Percentiles rank a stretch among this genome's conserved stretches.
Conservation (phyloP, 2,888 invertebrate genomes). For the Heteromurus nitidus region DNA sequence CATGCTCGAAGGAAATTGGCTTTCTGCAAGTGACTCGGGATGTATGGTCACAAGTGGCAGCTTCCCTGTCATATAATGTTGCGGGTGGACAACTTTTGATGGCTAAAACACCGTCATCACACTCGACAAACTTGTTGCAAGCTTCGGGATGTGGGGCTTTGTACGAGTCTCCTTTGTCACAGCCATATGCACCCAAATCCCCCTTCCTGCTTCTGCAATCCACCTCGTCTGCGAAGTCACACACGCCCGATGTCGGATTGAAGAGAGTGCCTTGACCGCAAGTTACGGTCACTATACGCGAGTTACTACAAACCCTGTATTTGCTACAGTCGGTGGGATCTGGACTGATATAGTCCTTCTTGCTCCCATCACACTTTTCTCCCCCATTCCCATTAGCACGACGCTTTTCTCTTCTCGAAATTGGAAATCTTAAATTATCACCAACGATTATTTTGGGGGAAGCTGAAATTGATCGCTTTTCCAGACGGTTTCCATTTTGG, state of each 20-base stretch:
- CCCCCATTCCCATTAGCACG: no score
- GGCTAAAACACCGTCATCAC: conserved; percentile 63
- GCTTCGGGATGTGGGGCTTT: conserved; percentile 66
- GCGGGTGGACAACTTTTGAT: conserved; percentile 70
- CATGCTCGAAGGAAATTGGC: conserved; percentile 70
- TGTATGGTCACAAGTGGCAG: conserved; percentile 63
- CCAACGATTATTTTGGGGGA: background rate
- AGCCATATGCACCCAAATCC: conserved; percentile 70
- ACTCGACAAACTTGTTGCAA: conserved; percentile 72
- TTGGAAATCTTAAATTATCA: background rate
- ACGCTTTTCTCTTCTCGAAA: no score
- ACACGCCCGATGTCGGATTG: conserved; percentile 63
- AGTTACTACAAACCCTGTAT: conserved; percentile 66
- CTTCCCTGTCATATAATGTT: conserved; percentile 66
- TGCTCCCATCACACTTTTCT: conserved; percentile 10
- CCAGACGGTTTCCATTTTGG: background rate
- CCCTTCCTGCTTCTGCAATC: conserved; percentile 67
- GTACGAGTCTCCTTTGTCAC: conserved; percentile 64
- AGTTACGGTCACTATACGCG: conserved; percentile 30
- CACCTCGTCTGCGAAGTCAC: conserved; percentile 69
- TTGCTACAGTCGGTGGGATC: conserved; percentile 67
- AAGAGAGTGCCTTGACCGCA: conserved; percentile 68
- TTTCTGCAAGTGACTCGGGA: conserved; percentile 66
- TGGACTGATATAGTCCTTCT: conserved; percentile 51
- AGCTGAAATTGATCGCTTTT: background rate